These are phyloP conservation scores for Drosophila santomea DNA, from an alignment of 1,140 invertebrate species.

Conservation along the genomic window DNA sequence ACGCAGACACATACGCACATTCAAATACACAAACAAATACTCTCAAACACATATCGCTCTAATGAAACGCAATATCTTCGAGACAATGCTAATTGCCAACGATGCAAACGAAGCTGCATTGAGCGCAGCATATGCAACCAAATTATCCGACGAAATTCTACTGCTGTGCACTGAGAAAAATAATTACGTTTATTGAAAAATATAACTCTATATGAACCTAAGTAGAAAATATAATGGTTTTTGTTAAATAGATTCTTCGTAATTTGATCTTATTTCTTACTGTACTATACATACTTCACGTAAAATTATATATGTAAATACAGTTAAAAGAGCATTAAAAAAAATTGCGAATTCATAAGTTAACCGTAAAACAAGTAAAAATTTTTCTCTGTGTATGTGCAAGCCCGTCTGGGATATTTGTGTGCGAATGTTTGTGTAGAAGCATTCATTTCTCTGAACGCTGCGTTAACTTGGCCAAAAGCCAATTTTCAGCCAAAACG, in stretches of 20 bases:
- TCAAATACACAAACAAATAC: conserved; percentile 10
- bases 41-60: conserved; percentile 48
- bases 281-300: no score
- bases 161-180: conserved; percentile 13
- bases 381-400: conserved; percentile 9
- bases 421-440: conserved; percentile 22
- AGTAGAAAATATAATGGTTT: no score
- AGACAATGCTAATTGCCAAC: conserved; percentile 67
- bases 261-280: no score
- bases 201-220: not conserved
- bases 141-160: conserved; percentile 26
- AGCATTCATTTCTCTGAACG: conserved; percentile 26
- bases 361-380: no score
- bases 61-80: conserved; percentile 79
- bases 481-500: conserved; percentile 74
- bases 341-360: no score
- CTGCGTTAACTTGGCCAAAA: conserved; percentile 72
- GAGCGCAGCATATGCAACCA: conserved; percentile 21
- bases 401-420: conserved; percentile 5
- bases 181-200: not conserved
- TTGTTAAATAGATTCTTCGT: no score
- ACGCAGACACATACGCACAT: not conserved
- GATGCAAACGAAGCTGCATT: conserved; percentile 52
- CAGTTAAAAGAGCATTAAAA: no score
- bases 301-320: no score